Conservation (phyloP, 2,797 vertebrate genomes). For the Tolypeutes matacus region DNA sequence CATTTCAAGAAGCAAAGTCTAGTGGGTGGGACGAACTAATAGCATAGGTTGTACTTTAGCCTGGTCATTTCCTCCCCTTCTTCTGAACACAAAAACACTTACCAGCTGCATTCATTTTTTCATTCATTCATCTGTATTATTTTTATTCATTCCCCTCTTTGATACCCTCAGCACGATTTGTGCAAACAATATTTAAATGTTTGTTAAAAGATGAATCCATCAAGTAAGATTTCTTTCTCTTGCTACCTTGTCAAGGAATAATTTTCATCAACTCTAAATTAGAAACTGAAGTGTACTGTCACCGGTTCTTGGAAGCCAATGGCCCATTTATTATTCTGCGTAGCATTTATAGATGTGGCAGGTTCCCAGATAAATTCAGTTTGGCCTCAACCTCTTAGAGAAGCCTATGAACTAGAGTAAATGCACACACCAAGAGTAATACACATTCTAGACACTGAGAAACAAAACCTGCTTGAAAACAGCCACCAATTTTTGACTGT, state of each 20-base stretch:
- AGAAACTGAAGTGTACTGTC: slow-evolving; percentile 61
- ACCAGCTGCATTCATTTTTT: background rate
- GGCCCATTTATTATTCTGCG: slow-evolving; percentile 57
- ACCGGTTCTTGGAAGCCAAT: slow-evolving; percentile 41
- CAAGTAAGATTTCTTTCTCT: background rate
- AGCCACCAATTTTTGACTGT: background rate
- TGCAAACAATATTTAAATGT: slow-evolving; percentile 33
- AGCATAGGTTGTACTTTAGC: background rate
- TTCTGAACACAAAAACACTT: background rate
- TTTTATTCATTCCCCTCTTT: background rate
- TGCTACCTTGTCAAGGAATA: slow-evolving; percentile 17
- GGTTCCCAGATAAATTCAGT: slow-evolving; percentile 62
- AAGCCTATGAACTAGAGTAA: slow-evolving; percentile 49
- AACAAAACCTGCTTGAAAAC: slow-evolving; percentile 11
- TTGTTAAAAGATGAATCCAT: slow-evolving; percentile 36
- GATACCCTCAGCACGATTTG: background rate
- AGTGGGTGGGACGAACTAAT: background rate
- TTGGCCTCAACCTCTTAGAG: slow-evolving; percentile 56
- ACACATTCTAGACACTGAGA: slow-evolving; percentile 46
- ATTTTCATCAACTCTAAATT: slow-evolving; percentile 66
- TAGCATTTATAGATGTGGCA: slow-evolving; percentile 66
- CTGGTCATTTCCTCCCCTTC: background rate
- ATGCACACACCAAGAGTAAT: slow-evolving; percentile 13
- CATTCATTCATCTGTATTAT: background rate
- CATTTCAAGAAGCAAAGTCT: background rate